Conservation (phyloP, 2,888 invertebrate genomes). For the Seira ritae region DNA sequence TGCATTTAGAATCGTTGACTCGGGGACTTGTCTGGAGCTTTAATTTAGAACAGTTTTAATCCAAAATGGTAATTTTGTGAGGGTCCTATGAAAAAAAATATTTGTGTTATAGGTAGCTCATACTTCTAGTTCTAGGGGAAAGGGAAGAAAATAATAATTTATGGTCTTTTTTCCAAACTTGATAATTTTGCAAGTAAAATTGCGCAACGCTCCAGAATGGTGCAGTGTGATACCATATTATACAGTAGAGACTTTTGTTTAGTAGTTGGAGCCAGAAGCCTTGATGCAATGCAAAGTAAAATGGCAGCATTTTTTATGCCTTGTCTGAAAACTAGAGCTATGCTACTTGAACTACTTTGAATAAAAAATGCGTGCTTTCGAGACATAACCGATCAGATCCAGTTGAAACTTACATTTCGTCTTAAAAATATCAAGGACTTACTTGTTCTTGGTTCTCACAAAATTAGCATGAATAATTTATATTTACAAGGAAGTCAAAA, state of each 20-base stretch:
- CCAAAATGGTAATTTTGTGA: no score
- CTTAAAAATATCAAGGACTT: constrained; percentile 12
- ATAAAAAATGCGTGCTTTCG: neutral
- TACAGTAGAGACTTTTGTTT: no score
- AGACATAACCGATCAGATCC: constrained; percentile 1
- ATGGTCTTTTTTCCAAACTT: constrained; percentile 44
- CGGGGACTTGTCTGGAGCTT: no score
- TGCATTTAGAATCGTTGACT: no score
- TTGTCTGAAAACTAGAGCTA: no score
- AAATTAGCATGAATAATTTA: constrained; percentile 10
- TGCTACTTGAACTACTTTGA: no score
- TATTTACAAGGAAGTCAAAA: neutral
- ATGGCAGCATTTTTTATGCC: neutral
- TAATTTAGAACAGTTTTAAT: no score
- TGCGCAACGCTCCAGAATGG: neutral
- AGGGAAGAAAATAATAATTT: constrained; percentile 36
- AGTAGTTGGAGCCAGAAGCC: neutral
- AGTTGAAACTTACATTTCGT: neutral
- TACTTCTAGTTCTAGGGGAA: no score
- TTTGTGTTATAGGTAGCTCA: no score
- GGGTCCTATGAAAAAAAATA: no score
- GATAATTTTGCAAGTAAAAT: constrained; percentile 43
- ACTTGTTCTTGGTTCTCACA: neutral
- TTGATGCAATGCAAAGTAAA: neutral
- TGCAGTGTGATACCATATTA: no score